Base-by-base conservation (phyloP, 2,797 vertebrate species). In the Odontamblyopus rebecca region DNA sequence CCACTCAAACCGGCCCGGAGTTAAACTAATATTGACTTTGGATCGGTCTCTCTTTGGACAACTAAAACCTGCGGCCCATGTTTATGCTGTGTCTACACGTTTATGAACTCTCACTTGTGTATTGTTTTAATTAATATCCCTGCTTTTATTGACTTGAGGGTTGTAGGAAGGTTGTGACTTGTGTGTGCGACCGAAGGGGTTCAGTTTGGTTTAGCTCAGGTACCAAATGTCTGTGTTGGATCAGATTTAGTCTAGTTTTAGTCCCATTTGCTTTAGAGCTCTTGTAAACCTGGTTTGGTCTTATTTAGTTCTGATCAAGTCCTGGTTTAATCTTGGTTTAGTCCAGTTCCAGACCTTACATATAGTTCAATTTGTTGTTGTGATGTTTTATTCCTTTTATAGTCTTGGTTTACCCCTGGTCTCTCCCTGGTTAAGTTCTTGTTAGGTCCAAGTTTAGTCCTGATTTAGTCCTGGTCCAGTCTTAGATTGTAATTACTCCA, bases 11-110 rank as follows among this genome's bases (percentile, higher is more conserved):
- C 54, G 57, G 76, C 82, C 83, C 70, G 78, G 75, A 76, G 76
- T 76, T 85, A 50, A 86, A 77, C 83, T 83, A 93, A 92, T 92
- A 90, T 93, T 93, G 85, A 89, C 82, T 29, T 68, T 82, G 35
- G 81, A 72, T 65, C 6, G 44, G 35, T 68, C 60, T 82, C 72
- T 82, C 75, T 64, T 79, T 61, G 74, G 69, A 69, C 70, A 77
- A 83, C 74, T 77, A 74, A 83, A 62, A 48, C 72, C n/a, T 57
- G 3, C 26, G 61, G 8, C 35, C 48, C 16, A 27, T 81, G 71
- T 86, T 88, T 86, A 76, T 68, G 57, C 68, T 74, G 69, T 50
- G 35, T 77, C 80, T 75, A 35, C 57, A 48, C 56, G 64, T 81
- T 69, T 72, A 74, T 29, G 72, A 86, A 75, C 30, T 61, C 61